Percentiles rank a stretch among this genome's conserved stretches.
phyloP scores from a whole-genome alignment of 2,797 vertebrate genomes.

The Pygocentrus nattereri region DNA sequence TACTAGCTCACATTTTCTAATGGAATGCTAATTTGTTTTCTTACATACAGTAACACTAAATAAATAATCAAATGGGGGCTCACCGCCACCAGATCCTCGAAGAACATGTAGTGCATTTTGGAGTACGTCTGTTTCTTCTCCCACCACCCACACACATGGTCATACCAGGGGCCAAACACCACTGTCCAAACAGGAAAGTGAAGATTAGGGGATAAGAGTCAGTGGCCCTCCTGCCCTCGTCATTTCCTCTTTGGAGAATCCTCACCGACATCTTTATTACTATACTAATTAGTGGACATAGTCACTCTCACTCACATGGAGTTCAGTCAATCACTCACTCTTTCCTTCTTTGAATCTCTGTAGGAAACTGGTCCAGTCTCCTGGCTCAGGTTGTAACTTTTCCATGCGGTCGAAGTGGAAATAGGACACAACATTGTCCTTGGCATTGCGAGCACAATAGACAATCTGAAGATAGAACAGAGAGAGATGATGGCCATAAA shows the following conservation, averaged over 20 bases:
- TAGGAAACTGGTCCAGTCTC: constrained; percentile 78
- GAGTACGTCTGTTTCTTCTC: constrained; percentile 79
- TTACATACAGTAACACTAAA: too few relatives aligned
- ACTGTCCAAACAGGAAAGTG: constrained; percentile 64
- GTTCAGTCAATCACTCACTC: constrained; percentile 57
- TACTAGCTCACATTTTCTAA: too few relatives aligned
- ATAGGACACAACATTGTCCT: constrained; percentile 87
- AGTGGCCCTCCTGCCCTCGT: too few relatives aligned
- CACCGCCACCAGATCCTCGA: constrained; percentile 86
- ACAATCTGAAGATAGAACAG: constrained; percentile 65
- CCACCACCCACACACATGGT: constrained; percentile 84
- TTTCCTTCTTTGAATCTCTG: constrained; percentile 72
- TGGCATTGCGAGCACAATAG: constrained; percentile 89
- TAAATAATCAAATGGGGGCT: not conserved
- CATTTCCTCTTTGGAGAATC: too few relatives aligned
- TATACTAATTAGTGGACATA: too few relatives aligned
- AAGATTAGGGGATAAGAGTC: not conserved
- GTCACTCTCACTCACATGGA: too few relatives aligned
- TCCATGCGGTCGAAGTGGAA: constrained; percentile 89
- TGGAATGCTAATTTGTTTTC: too few relatives aligned
- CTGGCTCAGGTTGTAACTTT: constrained; percentile 77
- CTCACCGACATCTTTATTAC: too few relatives aligned
- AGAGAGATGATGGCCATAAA: not conserved
- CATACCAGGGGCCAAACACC: constrained; percentile 84
- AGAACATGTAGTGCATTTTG: constrained; percentile 84